Evolutionary conservation across 1,140 invertebrate genomes (phyloP), one percentile per base, ranked within the genome.

Genomic region (Gryon sp.): DNA sequence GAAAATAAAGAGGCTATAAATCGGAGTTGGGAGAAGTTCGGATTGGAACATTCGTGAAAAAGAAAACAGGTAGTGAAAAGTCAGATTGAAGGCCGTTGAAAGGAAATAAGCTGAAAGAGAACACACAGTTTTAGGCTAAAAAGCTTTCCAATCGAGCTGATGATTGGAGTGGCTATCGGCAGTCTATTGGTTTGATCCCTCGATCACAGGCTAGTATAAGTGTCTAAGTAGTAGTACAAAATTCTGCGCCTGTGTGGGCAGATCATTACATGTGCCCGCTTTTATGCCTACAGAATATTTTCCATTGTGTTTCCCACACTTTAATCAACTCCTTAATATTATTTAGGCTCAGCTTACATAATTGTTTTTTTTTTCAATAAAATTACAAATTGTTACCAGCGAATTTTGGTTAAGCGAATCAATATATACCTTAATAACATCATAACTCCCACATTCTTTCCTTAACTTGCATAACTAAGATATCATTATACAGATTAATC

Each of bases 161-260:
- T 87, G 84, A 87, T 86, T 83, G 80, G 72, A 85, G 86, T 79
- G 84, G 83, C 86, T 88, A 88, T 88, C 83, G 86, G 85, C 80
- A 87, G 86, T 87, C 86, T 88, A 88, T 88, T 88, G 87, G 86
- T 87, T 87, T 84, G 86, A 88, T 88, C 85, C 85, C 83, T 55
- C 36, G 43, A 38, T 86, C 72, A 76, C 84, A 88, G 86, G 86
- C 78, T 82, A 86, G 24, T 85, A 88, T 83, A 60, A 88, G 69
- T 46, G 40, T 15, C 34, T 24, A 38, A 73, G 79, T 63, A 78
- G 86, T 88, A 43, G 76, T 78, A 78, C 78, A 79, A 86, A 88
- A 87, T 85, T 85, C 48, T 52, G 65, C 46, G 46, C 34, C 53
- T 20, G 43, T 70, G 46, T 65, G 59, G 57, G 41, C 65, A 57